Evolutionary conservation across 1,140 invertebrate species (phyloP).

Genomic region (Copidosoma floridanum): DNA sequence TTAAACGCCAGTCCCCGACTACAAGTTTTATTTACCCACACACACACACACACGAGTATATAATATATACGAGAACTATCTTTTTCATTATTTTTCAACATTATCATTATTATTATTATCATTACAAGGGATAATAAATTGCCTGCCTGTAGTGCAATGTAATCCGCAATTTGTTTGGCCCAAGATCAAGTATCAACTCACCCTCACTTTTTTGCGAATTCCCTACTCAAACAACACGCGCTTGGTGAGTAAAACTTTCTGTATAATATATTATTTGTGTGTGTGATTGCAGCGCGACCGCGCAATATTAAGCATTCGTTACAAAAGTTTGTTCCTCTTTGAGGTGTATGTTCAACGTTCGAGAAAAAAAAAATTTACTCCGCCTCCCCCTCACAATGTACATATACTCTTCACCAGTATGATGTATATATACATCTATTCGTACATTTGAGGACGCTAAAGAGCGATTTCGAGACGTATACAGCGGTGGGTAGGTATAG

Average conservation of each 20-base stretch:
- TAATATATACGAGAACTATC: no score
- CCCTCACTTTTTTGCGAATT: background rate
- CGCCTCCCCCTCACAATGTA: slow-evolving; percentile 34
- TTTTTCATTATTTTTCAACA: no score
- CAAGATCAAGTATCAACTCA: background rate
- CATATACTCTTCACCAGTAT: no score
- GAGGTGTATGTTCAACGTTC: slow-evolving; percentile 29
- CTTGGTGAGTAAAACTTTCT: background rate
- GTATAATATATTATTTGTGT: no score
- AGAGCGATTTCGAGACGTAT: no score
- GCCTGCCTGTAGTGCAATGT: background rate
- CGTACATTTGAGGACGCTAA: no score
- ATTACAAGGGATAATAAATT: background rate
- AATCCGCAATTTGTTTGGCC: background rate
- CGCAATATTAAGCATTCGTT: no score
- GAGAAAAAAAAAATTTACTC: slow-evolving; percentile 35
- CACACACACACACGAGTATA: background rate
- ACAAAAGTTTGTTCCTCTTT: slow-evolving; percentile 1
- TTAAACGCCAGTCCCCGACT: background rate
- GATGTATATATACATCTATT: no score
- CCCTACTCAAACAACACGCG: background rate
- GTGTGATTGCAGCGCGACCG: no score
- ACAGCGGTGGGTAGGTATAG: no score
- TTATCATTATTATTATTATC: no score
- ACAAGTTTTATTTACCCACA: background rate